Conservation (phyloP, 2,888 invertebrate species). For the Apamea crenata region DNA sequence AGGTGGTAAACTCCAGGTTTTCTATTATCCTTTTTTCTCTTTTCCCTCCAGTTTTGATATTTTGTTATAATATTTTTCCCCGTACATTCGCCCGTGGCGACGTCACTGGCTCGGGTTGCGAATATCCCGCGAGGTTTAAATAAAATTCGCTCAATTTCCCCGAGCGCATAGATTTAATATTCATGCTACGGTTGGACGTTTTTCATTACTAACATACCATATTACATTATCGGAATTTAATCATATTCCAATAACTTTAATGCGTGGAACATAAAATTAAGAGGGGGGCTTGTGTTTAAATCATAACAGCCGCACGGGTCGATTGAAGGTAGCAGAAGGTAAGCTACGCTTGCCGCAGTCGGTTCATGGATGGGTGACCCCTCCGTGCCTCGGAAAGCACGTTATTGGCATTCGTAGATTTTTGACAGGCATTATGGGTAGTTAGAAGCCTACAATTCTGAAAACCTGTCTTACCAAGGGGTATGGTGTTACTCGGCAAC, state of each 20-base stretch:
- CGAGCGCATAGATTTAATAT: constrained; percentile 68
- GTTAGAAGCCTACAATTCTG: neutral
- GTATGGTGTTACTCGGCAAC: neutral
- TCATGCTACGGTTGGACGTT: constrained; percentile 56
- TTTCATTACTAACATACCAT: constrained; percentile 60
- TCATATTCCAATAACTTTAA: constrained; percentile 18
- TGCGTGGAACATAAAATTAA: neutral
- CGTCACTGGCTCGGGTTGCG: constrained; percentile 62
- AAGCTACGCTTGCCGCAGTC: neutral
- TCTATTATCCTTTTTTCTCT: constrained; percentile 56
- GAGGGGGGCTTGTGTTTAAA: neutral
- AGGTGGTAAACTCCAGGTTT: constrained; percentile 72
- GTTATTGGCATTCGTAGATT: neutral
- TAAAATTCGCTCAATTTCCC: constrained; percentile 72
- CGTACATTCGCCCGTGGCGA: constrained; percentile 65
- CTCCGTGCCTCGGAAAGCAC: neutral
- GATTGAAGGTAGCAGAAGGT: neutral
- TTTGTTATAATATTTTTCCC: constrained; percentile 69
- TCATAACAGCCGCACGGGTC: neutral
- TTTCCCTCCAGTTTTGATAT: constrained; percentile 52
- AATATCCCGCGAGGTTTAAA: constrained; percentile 73
- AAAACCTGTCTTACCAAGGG: neutral
- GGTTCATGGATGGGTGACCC: neutral
- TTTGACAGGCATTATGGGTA: neutral
- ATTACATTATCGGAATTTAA: constrained; percentile 57